Evolutionary conservation across 2,797 vertebrate genomes (phyloP), one percentile per base, ranked within the genome.

Genomic region (Rallus crepitans): DNA sequence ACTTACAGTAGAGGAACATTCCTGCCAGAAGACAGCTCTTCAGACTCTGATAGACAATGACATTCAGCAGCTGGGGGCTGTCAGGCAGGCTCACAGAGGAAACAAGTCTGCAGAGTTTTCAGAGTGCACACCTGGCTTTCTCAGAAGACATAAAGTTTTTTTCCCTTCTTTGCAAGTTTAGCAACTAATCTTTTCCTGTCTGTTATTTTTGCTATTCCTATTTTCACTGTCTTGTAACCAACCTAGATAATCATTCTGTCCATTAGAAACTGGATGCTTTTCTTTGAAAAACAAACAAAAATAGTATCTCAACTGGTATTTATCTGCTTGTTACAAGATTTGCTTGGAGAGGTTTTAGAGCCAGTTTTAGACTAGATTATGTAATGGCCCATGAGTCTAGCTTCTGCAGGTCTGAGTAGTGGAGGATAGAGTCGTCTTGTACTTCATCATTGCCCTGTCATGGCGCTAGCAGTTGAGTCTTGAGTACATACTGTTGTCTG

Each of bases 391-490:
- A 1, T 12, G 45, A 78, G 23, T 45, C 20, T 57, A 47, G 47
- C 31, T 88, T 86, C 65, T 83, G 61, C 27, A 71, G n/a, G 31
- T 79, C 53, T 7, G 12, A 15, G 19, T 31, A 72, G 20, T 27
- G 25, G 27, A 91, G 23, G 4, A 15, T 35, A 27, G 23, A 57
- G 53, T 57, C 11, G 2, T 61, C 45, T 60, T 71, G 31, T 61
- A 6, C 23, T n/a, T 65, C 12, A 28, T 59, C 18, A 13, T 31
- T 77, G 21, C 17, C 28, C 47, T 42, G 12, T 61, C 31, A 35
- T 0, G 0, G 0, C 71, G 39, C 68, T 40, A 63, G 25, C 33
- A 42, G 9, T 8, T 23, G 23, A 56, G 27, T 33, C 12, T 25
- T 79, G 37, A 90, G 35, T 31, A 64, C n/a, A 57, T 82, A 55